These are phyloP conservation scores for Mormyrops attenuatus DNA, from an alignment of 2,797 vertebrate genomes.

Conservation along the genomic window DNA sequence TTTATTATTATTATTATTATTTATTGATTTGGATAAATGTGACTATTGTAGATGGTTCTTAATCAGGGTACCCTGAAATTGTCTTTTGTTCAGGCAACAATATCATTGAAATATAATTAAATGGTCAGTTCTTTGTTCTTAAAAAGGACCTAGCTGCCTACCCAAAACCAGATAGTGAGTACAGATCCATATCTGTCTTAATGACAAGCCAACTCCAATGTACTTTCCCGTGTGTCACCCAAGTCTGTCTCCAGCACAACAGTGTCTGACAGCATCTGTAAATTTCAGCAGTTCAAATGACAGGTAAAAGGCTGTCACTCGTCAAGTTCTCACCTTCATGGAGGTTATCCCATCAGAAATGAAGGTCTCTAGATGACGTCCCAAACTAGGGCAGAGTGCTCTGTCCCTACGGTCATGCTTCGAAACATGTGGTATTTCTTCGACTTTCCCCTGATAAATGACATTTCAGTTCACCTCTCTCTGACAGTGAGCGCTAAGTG, in stretches of 20 bases:
- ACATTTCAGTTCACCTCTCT: neutral
- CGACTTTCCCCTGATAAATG: neutral
- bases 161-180: neutral
- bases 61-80: neutral
- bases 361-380: neutral
- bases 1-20: neutral
- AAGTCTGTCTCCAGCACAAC: neutral
- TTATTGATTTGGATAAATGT: neutral
- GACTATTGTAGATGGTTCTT: neutral
- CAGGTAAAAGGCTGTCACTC: neutral
- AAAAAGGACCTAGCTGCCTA: neutral
- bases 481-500: neutral
- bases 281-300: neutral
- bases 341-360: neutral
- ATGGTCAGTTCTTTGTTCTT: neutral
- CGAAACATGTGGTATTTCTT: constrained; percentile 16
- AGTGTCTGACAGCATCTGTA: neutral
- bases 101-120: neutral
- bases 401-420: constrained; percentile 30
- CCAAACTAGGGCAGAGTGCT: neutral
- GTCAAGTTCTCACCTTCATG: neutral
- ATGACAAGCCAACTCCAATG: neutral
- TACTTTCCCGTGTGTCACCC: neutral
- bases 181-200: neutral
- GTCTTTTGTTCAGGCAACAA: neutral